phyloP scores from a whole-genome alignment of 2,113 vertebrate genomes.

The Zeus faber region DNA sequence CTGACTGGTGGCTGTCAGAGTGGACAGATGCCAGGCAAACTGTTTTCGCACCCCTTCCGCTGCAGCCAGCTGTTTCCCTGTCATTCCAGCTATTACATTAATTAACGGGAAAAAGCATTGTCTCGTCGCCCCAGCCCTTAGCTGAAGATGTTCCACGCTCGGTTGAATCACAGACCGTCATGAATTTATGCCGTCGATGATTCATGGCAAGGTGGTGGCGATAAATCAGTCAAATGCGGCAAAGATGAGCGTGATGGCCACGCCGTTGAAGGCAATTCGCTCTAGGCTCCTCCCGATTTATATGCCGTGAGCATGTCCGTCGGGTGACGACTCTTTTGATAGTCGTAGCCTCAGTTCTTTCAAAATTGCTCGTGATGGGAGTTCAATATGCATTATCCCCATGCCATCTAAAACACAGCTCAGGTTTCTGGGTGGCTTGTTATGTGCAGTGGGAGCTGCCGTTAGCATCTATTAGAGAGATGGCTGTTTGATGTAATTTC shows the following conservation, averaged over 20 bases:
- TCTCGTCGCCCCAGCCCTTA: constrained; percentile 8
- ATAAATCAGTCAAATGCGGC: neutral
- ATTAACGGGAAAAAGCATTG: constrained; percentile 32
- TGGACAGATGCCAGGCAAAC: constrained; percentile 48
- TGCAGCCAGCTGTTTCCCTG: constrained; percentile 43
- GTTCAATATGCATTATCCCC: neutral
- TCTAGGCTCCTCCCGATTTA: neutral
- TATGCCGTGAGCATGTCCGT: neutral
- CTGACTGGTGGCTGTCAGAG: constrained; percentile 47
- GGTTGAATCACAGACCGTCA: neutral
- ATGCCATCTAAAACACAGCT: neutral
- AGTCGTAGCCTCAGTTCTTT: neutral
- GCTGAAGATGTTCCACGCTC: neutral
- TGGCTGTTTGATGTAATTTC: constrained; percentile 43
- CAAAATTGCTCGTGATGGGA: neutral
- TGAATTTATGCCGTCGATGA: constrained; percentile 1
- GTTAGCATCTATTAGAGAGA: constrained; percentile 37
- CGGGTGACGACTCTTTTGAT: no score
- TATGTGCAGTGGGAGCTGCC: constrained; percentile 5
- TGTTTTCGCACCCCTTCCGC: constrained; percentile 28
- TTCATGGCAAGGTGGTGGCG: neutral
- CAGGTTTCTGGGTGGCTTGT: constrained; percentile 7
- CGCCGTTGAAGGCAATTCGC: neutral
- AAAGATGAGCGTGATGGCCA: neutral
- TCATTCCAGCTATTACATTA: constrained; percentile 44